A percentile compares a stretch with the other conserved stretches of the same genome.
Conservation (phyloP, 2,888 invertebrate genomes). For the Melanchra persicariae region DNA sequence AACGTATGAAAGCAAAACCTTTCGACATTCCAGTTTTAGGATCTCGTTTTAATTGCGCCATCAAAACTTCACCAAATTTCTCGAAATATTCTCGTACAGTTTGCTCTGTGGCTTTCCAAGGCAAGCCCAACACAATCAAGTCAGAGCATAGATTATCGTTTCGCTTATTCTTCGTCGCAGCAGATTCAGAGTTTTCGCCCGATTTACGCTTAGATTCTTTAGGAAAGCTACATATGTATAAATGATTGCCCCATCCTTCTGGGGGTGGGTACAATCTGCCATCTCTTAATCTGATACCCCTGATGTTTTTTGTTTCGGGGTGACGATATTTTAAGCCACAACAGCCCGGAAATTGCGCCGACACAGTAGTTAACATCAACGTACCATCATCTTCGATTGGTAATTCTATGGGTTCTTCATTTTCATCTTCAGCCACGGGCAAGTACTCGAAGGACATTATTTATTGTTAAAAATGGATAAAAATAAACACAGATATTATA, state of each 20-base stretch:
- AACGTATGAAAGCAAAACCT: constrained; percentile 99
- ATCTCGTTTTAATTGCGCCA: constrained; percentile 99
- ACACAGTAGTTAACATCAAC: constrained; percentile 97
- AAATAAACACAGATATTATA: constrained; percentile 86
- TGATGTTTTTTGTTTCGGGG: constrained; percentile 96
- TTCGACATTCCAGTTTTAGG: constrained; percentile 98
- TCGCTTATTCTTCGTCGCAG: constrained; percentile 97
- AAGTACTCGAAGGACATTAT: constrained; percentile 92
- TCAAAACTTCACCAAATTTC: constrained; percentile 98
- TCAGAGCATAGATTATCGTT: constrained; percentile 98
- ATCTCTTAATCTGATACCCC: constrained; percentile 97
- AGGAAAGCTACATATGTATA: constrained; percentile 95
- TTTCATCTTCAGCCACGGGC: constrained; percentile 99
- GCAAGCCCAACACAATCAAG: constrained; percentile 99
- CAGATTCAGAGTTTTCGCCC: constrained; percentile 96
- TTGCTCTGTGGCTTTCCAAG: constrained; percentile 99
- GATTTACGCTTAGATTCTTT: constrained; percentile 98
- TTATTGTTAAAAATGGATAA: constrained; percentile 83
- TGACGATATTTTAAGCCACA: constrained; percentile 99
- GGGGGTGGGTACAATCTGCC: constrained; percentile 97
- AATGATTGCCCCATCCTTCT: constrained; percentile 95
- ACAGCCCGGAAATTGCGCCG: constrained; percentile 98
- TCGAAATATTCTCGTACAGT: constrained; percentile 99
- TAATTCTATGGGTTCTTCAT: constrained; percentile 99
- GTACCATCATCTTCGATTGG: constrained; percentile 99